Conservation (phyloP, 64 coral and sea anemone genomes). For the Cladopsammia gracilis region DNA sequence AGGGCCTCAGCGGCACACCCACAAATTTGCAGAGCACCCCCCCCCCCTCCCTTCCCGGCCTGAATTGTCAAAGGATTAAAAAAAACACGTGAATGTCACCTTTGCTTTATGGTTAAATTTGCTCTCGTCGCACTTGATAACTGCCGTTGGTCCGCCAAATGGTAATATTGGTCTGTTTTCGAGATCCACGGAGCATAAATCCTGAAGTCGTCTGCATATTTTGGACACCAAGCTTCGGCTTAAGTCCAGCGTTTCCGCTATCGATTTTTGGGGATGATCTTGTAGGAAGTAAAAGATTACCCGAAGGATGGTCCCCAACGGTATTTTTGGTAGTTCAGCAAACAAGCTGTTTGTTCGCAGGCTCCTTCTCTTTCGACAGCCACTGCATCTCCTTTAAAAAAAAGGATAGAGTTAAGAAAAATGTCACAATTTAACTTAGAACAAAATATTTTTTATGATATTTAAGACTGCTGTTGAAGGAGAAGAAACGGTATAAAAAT, state of each 20-base stretch:
- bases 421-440: too few species aligned
- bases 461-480: too few species aligned
- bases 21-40: too few species aligned
- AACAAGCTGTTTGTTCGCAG: conserved; percentile 50
- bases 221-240: background rate
- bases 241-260: background rate
- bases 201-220: background rate
- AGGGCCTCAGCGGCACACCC: too few species aligned
- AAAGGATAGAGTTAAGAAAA: too few species aligned
- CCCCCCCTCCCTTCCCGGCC: too few species aligned
- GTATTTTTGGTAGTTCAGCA: background rate
- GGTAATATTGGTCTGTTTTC: conserved; percentile 4
- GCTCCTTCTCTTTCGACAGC: background rate
- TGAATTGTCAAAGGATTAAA: background rate
- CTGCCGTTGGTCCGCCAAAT: background rate
- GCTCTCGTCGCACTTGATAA: conserved; percentile 30
- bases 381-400: conserved; percentile 7
- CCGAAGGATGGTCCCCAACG: background rate
- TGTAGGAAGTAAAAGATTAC: background rate
- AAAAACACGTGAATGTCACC: background rate
- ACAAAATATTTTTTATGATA: too few species aligned
- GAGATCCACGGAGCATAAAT: background rate
- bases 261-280: background rate
- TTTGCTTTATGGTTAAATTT: background rate
- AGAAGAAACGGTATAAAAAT: too few species aligned